Evolutionary conservation across 2,888 invertebrate genomes (phyloP).

Genomic region (Selenia dentaria): DNA sequence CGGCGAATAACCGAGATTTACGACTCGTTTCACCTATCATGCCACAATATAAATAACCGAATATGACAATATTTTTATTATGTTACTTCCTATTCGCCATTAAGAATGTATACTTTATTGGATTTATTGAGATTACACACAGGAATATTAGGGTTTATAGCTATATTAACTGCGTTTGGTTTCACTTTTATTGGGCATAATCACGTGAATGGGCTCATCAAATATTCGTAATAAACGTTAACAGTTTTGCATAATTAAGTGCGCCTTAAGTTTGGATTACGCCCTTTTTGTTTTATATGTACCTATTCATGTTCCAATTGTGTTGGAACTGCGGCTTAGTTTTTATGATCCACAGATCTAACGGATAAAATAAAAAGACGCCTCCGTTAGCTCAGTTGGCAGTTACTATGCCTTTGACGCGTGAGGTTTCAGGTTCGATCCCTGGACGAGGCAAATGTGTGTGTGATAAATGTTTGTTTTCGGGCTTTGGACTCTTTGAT

Average conservation of each 20-base stretch:
- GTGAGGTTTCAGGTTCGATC: no score
- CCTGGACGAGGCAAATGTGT: no score
- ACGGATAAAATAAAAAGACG: no score
- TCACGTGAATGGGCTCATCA: constrained; percentile 17
- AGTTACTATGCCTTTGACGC: no score
- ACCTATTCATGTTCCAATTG: background rate
- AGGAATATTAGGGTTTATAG: constrained; percentile 27
- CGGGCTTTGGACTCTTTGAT: no score
- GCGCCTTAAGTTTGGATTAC: constrained; percentile 14
- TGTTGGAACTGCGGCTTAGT: no score
- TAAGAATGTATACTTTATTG: constrained; percentile 20
- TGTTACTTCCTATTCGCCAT: constrained; percentile 16
- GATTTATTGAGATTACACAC: constrained; percentile 25
- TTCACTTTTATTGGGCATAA: constrained; percentile 32
- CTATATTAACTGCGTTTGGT: constrained; percentile 34
- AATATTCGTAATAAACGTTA: constrained; percentile 23
- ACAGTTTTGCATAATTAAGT: constrained; percentile 23
- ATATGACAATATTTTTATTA: constrained; percentile 27
- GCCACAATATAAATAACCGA: constrained; percentile 26
- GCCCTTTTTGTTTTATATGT: constrained; percentile 6
- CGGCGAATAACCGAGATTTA: constrained; percentile 29
- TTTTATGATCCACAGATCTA: no score
- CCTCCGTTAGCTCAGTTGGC: no score
- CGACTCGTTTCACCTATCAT: constrained; percentile 30
- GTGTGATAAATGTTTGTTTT: no score